Evolutionary conservation across 1,140 invertebrate genomes (phyloP).

Genomic region (Gonioctena quinquepunctata): DNA sequence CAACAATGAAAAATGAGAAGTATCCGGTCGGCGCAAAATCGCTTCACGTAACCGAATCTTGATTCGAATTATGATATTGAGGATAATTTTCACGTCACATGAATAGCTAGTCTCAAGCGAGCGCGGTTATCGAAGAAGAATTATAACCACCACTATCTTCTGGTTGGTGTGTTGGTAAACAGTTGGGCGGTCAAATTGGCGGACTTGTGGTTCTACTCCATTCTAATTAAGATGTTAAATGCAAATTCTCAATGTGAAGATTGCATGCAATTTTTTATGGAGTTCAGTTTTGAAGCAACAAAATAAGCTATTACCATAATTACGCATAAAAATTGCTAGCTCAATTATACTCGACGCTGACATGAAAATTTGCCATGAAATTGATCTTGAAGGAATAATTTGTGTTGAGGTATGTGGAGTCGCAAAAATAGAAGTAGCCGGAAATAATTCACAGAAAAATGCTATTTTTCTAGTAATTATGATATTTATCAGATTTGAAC

Average conservation of each 20-base stretch:
- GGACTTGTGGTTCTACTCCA: background rate
- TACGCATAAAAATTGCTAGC: background rate
- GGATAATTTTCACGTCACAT: background rate
- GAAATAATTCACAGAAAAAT: no score
- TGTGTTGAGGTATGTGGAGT: no score
- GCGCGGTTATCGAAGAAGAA: background rate
- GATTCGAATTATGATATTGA: background rate
- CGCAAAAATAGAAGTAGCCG: no score
- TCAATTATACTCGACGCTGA: background rate
- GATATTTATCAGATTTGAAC: no score
- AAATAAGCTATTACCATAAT: background rate
- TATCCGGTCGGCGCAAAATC: background rate
- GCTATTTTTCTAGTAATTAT: no score
- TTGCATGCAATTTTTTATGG: background rate
- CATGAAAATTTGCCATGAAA: background rate
- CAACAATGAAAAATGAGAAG: background rate
- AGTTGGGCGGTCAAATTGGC: constrained; percentile 6
- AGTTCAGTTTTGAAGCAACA: background rate
- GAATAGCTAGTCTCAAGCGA: background rate
- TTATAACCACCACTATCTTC: background rate
- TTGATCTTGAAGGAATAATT: no score
- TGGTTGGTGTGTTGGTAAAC: constrained; percentile 17
- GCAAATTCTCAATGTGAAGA: constrained; percentile 7
- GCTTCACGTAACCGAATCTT: background rate
- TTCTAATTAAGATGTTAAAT: constrained; percentile 17